Conservation (phyloP, 2,797 vertebrate species). For the Brachymystax lenok region DNA sequence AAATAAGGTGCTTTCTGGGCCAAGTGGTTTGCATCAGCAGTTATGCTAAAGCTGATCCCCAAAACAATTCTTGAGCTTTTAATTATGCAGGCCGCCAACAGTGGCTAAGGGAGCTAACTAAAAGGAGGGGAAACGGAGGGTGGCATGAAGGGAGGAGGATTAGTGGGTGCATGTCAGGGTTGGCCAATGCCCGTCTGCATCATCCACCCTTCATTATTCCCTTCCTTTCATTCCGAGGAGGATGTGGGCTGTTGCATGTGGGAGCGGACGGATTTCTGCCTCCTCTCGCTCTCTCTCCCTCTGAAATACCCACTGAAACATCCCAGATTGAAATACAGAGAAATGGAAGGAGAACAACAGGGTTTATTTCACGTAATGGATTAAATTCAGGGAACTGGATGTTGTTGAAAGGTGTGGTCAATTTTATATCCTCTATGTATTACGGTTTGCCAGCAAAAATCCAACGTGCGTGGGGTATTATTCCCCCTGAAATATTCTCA, state of each 20-base stretch:
- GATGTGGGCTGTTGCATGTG: neutral
- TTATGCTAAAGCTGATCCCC: neutral
- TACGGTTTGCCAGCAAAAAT: too few species aligned
- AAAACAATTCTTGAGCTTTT: neutral
- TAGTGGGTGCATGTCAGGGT: neutral
- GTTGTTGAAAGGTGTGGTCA: neutral
- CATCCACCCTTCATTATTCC: neutral
- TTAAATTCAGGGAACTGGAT: neutral
- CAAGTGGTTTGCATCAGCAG: slow-evolving; percentile 6
- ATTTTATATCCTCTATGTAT: neutral
- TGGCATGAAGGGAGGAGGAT: neutral
- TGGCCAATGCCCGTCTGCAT: neutral
- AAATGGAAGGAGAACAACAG: neutral
- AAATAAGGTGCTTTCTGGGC: neutral
- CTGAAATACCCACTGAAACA: slow-evolving; percentile 1
- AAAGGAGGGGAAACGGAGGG: neutral
- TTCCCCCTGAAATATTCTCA: too few species aligned
- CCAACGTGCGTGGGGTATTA: too few species aligned
- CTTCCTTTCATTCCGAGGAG: neutral
- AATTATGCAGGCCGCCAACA: neutral
- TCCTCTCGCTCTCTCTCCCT: neutral
- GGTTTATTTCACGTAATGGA: neutral
- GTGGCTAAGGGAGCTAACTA: slow-evolving; percentile 12
- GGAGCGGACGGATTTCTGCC: neutral
- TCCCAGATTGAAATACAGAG: neutral